phyloP scores from a whole-genome alignment of 2,797 vertebrate genomes.

The Sebastes minor region DNA sequence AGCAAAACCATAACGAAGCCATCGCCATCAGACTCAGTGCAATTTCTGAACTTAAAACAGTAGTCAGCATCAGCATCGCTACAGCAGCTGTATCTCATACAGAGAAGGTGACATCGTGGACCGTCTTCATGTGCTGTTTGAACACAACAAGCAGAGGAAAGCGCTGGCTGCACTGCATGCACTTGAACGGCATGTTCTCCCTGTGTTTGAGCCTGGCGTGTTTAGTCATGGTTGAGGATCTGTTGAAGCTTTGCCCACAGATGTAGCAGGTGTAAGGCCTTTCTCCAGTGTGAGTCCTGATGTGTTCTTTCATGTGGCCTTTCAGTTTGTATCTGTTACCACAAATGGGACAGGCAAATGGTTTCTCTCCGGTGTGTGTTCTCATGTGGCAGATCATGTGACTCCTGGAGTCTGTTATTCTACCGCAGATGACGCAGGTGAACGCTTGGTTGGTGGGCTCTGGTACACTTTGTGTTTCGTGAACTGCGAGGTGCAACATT shows the following conservation, averaged over 20 bases:
- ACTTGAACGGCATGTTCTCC: slow-evolving; percentile 9
- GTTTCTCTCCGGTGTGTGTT: neutral
- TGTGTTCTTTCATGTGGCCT: slow-evolving; percentile 8
- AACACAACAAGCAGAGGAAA: neutral
- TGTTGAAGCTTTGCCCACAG: slow-evolving; percentile 32
- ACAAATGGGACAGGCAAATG: neutral
- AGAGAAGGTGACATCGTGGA: neutral
- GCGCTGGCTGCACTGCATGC: slow-evolving; percentile 7
- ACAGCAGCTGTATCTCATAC: neutral
- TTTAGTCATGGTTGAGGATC: neutral
- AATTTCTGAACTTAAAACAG: neutral
- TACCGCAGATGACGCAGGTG: neutral
- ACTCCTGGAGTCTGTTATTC: neutral
- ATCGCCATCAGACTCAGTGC: neutral
- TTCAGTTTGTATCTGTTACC: slow-evolving; percentile 20
- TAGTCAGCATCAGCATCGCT: neutral
- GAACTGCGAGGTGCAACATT: neutral
- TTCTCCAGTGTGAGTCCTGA: slow-evolving; percentile 34
- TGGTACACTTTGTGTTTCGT: neutral
- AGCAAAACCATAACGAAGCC: neutral
- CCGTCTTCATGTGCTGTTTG: slow-evolving; percentile 14
- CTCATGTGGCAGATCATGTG: slow-evolving; percentile 17
- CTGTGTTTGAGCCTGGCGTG: slow-evolving; percentile 3
- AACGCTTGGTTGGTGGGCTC: neutral
- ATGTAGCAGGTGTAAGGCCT: slow-evolving; percentile 31